A percentile compares a stretch with the other conserved stretches of the same genome.
These are phyloP conservation scores for Corythornis cristatus DNA, from an alignment of 2,113 vertebrate species.

Conservation along the genomic window DNA sequence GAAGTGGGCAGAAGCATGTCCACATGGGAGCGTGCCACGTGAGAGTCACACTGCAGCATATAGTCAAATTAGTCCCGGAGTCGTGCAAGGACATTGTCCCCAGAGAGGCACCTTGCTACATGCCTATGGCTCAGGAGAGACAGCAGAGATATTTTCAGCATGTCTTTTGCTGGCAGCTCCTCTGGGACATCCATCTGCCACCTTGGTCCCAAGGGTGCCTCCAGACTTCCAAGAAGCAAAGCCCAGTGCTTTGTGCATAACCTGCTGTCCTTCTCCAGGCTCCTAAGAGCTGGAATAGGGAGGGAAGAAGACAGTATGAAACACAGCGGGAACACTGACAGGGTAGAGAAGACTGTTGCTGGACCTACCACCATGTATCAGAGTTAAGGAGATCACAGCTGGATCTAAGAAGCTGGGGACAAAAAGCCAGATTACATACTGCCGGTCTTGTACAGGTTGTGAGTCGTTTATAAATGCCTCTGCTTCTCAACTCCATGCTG, in stretches of 20 bases:
- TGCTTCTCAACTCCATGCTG: background rate
- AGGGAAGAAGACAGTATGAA: background rate
- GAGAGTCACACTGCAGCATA: background rate
- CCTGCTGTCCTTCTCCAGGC: background rate
- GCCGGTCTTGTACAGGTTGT: background rate
- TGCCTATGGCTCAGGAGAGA: background rate
- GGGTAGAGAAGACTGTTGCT: background rate
- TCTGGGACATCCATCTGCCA: background rate
- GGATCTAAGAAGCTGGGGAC: background rate
- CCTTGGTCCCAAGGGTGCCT: background rate
- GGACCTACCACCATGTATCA: background rate
- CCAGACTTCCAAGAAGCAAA: background rate
- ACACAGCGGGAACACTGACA: accelerated
- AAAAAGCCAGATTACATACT: background rate
- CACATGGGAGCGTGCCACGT: accelerated
- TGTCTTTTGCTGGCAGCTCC: background rate
- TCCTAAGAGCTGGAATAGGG: background rate
- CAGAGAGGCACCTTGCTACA: background rate
- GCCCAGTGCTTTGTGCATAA: too few relatives aligned
- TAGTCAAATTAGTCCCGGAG: background rate
- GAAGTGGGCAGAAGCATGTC: background rate
- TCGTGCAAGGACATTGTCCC: background rate
- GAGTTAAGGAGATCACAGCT: background rate
- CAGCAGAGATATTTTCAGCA: background rate
- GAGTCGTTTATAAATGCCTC: background rate